Conservation (phyloP, 23 tunicate species). For the Diplosoma virens region DNA sequence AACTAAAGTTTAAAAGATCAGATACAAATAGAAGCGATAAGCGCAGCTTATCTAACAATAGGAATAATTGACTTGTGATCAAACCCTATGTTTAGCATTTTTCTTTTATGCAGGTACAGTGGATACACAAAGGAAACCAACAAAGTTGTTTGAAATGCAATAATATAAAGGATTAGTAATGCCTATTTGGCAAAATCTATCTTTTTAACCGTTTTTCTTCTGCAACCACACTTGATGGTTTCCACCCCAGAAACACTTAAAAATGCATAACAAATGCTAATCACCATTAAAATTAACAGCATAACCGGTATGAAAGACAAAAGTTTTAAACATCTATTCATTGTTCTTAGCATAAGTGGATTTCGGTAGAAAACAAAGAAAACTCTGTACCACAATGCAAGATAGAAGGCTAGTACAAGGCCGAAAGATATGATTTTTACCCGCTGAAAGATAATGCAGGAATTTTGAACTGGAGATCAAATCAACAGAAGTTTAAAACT, state of each 20-base stretch:
- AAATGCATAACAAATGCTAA: not conserved
- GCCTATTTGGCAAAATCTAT: not conserved
- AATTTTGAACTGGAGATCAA: not conserved
- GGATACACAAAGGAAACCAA: slow-evolving; percentile 16
- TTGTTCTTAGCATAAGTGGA: not conserved
- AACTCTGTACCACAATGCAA: slow-evolving; percentile 9
- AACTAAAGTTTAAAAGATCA: not conserved
- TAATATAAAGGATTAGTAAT: not conserved
- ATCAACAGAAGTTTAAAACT: not conserved
- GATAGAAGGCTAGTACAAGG: not conserved
- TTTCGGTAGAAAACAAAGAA: slow-evolving; percentile 3
- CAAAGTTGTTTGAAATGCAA: not conserved
- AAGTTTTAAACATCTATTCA: not conserved
- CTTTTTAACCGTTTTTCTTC: not conserved
- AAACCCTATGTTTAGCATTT: slow-evolving; percentile 15
- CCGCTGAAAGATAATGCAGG: slow-evolving; percentile 2
- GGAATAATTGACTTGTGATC: slow-evolving; percentile 1
- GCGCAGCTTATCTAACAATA: not conserved
- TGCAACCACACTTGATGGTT: not conserved
- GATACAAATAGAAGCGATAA: slow-evolving; percentile 6
- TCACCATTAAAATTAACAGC: not conserved
- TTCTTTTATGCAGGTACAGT: slow-evolving; percentile 3
- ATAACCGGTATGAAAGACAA: not conserved
- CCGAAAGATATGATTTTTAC: slow-evolving; percentile 2
- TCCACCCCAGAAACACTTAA: not conserved